These are phyloP conservation scores for Drosophila kurseongensis DNA, from an alignment of 1,140 invertebrate genomes.

Conservation along the genomic window DNA sequence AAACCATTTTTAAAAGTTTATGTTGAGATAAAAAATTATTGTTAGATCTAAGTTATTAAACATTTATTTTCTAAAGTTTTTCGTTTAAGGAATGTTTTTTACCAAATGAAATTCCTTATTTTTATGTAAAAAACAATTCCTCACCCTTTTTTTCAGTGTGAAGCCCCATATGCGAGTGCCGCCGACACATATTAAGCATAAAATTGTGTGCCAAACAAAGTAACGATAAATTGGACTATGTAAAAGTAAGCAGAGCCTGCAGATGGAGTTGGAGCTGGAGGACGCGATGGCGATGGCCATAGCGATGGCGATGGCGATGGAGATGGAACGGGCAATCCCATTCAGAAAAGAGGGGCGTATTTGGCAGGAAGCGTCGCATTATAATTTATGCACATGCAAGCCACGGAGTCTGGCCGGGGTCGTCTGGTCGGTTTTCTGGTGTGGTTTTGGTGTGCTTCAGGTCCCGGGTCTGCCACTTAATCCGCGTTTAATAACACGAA, in stretches of 20 bases:
- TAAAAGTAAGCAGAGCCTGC: conserved; percentile 54
- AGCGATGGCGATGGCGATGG: conserved; percentile 10
- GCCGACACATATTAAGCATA: conserved; percentile 75
- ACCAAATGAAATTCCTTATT: too few relatives aligned
- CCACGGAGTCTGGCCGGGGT: conserved; percentile 68
- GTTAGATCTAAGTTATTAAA: too few relatives aligned
- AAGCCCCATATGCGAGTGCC: conserved; percentile 62
- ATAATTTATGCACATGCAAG: conserved; percentile 81
- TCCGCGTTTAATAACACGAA: conserved; percentile 81
- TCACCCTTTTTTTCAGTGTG: neutral
- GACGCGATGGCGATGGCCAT: conserved; percentile 11
- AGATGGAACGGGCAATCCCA: conserved; percentile 36
- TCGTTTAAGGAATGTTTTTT: too few relatives aligned
- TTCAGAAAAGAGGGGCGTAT: conserved; percentile 54
- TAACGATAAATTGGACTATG: conserved; percentile 68
- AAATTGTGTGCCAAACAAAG: conserved; percentile 78
- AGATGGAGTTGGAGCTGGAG: conserved; percentile 28
- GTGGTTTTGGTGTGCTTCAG: conserved; percentile 20
- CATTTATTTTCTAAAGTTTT: too few relatives aligned
- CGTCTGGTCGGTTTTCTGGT: conserved; percentile 36
- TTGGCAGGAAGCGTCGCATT: conserved; percentile 61
- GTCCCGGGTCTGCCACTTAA: conserved; percentile 62
- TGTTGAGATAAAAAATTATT: too few relatives aligned
- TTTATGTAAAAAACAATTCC: too few relatives aligned
- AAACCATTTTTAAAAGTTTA: too few relatives aligned